Conservation (phyloP, 2,797 vertebrate species). For the Megaceryle alcyon region DNA sequence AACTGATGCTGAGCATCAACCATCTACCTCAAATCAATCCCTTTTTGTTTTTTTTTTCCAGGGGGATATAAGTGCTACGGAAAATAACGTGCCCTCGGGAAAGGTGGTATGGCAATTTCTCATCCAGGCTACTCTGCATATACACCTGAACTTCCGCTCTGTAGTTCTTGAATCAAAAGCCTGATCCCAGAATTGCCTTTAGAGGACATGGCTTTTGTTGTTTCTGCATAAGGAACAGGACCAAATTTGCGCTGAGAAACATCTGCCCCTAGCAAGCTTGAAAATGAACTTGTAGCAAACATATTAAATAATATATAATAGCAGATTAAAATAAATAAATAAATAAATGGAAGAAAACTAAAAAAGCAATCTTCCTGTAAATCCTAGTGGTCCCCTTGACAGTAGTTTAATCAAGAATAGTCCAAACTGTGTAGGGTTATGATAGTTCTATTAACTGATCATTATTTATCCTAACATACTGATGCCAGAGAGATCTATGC, state of each 20-base stretch:
- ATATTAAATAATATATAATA: constrained; percentile 28
- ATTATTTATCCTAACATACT: constrained; percentile 40
- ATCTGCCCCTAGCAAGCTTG: not conserved
- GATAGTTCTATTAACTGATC: constrained; percentile 28
- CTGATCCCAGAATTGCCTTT: not conserved
- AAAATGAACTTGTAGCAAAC: not conserved
- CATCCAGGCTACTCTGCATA: not conserved
- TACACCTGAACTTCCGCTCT: not conserved
- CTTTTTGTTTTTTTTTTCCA: not conserved
- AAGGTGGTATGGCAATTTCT: not conserved
- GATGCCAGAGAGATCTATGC: not conserved
- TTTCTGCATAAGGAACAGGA: not conserved
- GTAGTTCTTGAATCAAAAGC: not conserved
- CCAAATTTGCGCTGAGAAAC: not conserved
- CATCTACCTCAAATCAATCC: not conserved
- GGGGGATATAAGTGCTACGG: not conserved
- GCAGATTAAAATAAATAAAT: not conserved
- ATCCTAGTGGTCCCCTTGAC: constrained; percentile 27
- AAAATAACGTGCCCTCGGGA: not conserved
- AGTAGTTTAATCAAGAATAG: constrained; percentile 35
- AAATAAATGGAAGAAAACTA: not conserved
- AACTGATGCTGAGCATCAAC: not conserved
- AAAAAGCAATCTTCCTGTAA: constrained; percentile 15
- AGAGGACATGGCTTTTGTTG: not conserved
- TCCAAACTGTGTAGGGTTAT: constrained; percentile 39